Evolutionary conservation across 2,113 vertebrate genomes (phyloP).

Genomic region (Chunga burmeisteri): DNA sequence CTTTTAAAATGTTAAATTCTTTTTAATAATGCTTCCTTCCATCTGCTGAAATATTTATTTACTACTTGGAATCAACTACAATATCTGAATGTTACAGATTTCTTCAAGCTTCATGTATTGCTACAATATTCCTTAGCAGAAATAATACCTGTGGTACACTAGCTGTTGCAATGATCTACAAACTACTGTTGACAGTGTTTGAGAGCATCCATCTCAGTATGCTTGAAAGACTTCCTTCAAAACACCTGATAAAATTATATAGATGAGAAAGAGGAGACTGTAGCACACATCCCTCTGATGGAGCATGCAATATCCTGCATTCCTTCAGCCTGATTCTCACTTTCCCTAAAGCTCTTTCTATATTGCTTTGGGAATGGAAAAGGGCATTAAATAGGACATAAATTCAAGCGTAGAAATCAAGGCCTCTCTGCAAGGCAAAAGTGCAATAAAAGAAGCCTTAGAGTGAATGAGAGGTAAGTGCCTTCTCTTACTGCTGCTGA

Average conservation of each 20-base stretch:
- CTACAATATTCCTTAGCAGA: not conserved
- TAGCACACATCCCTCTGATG: not conserved
- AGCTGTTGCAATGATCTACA: not conserved
- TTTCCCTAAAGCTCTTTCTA: not conserved
- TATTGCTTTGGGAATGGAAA: constrained; percentile 2
- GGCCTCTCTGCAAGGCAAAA: not conserved
- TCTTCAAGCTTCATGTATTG: not conserved
- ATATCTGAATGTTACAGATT: not conserved
- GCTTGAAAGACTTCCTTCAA: not conserved
- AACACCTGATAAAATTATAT: not conserved
- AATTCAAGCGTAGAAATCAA: not conserved
- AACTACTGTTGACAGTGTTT: not conserved
- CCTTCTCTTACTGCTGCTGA: constrained; percentile 20
- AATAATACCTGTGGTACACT: not conserved
- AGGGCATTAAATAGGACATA: not conserved
- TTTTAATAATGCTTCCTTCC: not conserved
- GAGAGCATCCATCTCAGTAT: not conserved
- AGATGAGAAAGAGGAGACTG: not conserved
- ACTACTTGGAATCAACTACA: not conserved
- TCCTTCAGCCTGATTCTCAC: constrained; percentile 30
- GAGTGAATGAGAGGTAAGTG: constrained; percentile 13
- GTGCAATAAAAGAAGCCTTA: constrained; percentile 16
- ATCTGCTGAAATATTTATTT: not conserved
- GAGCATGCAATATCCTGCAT: constrained; percentile 14
- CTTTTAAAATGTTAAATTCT: not conserved